Conservation (phyloP, 2,888 invertebrate genomes). For the Cantharis lateralis region DNA sequence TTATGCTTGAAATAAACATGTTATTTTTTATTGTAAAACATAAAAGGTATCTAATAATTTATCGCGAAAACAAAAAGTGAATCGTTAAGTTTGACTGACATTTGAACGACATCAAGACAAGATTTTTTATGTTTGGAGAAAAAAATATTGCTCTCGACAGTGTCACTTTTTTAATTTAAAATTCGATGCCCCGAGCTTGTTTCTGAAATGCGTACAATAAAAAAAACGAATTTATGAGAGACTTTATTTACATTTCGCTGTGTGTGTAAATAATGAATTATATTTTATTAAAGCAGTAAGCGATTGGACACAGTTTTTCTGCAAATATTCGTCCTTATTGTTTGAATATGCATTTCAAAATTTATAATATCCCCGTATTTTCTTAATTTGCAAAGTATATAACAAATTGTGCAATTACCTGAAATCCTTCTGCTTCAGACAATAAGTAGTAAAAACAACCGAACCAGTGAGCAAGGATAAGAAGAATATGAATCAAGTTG, state of each 20-base stretch:
- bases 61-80: too few species aligned
- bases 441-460: constrained; percentile 96
- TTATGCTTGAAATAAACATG: too few species aligned
- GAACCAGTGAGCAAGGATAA: constrained; percentile 96
- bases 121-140: too few species aligned
- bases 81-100: too few species aligned
- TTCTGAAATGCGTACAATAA: not conserved
- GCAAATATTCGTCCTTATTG: not conserved
- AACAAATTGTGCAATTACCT: constrained; percentile 56
- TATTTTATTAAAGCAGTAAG: not conserved
- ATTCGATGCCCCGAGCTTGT: not conserved
- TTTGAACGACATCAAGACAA: too few species aligned
- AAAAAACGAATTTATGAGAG: not conserved
- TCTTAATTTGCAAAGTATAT: not conserved
- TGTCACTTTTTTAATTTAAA: not conserved
- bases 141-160: not conserved
- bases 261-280: not conserved
- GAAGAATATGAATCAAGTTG: constrained; percentile 91
- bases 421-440: constrained; percentile 87
- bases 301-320: too few species aligned
- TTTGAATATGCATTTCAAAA: not conserved
- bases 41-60: too few species aligned
- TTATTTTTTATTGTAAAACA: too few species aligned
- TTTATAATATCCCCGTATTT: not conserved
- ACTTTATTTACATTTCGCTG: not conserved